Evolutionary conservation across 2,888 invertebrate species (phyloP).

Genomic region (Andrena haemorrhoa): DNA sequence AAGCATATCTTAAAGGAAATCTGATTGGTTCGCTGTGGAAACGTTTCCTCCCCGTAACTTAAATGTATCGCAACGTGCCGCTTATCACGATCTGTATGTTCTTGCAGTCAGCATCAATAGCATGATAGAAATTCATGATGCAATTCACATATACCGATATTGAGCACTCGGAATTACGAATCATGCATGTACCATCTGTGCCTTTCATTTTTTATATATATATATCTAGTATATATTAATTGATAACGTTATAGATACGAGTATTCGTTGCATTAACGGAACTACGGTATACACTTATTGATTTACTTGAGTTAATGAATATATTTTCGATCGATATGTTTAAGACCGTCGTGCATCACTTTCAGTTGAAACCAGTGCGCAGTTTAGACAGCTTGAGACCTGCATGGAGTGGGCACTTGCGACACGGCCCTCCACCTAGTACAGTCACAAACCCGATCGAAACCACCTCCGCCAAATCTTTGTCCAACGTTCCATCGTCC

Average conservation of each 20-base stretch:
- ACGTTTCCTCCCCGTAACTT: neutral
- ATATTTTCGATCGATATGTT: slow-evolving; percentile 27
- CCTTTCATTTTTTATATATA: neutral
- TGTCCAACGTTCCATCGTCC: slow-evolving; percentile 36
- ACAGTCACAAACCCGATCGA: slow-evolving; percentile 71
- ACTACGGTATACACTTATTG: slow-evolving; percentile 3
- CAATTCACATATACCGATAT: slow-evolving; percentile 5
- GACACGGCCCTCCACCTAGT: slow-evolving; percentile 81
- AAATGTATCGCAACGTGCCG: slow-evolving; percentile 28
- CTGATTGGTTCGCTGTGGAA: neutral
- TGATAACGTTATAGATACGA: neutral
- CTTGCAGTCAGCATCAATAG: neutral
- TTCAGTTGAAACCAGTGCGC: slow-evolving; percentile 88
- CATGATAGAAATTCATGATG: slow-evolving; percentile 21
- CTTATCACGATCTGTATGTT: slow-evolving; percentile 40
- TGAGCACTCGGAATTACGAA: slow-evolving; percentile 8
- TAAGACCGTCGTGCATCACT: slow-evolving; percentile 78
- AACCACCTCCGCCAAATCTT: slow-evolving; percentile 60
- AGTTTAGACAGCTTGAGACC: slow-evolving; percentile 87
- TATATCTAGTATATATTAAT: neutral
- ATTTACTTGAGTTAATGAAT: slow-evolving; percentile 26
- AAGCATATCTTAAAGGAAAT: slow-evolving; percentile 81
- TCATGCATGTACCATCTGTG: slow-evolving; percentile 31
- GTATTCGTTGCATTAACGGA: neutral
- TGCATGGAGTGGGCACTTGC: slow-evolving; percentile 83